Percentiles rank a stretch among this genome's conserved stretches.
Evolutionary conservation across 2,888 invertebrate species (phyloP).

Genomic region (Biston betularia): DNA sequence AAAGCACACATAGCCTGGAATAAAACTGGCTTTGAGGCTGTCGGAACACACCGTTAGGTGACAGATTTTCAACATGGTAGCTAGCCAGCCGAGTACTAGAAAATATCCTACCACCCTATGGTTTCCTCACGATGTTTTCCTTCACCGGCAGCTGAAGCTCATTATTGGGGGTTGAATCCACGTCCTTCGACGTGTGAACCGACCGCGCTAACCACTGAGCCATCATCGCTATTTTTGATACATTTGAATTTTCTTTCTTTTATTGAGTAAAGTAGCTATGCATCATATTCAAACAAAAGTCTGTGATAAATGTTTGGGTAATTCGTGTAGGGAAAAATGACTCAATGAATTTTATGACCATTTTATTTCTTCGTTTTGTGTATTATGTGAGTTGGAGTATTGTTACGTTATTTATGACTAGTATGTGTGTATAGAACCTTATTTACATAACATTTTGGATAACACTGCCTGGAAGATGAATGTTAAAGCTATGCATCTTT

Average conservation of each 20-base stretch:
- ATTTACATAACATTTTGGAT: slow-evolving; percentile 46
- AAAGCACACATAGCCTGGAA: too few relatives aligned
- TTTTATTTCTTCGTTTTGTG: slow-evolving; percentile 44
- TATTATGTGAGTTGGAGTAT: slow-evolving; percentile 41
- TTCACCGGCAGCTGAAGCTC: too few relatives aligned
- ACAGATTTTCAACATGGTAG: too few relatives aligned
- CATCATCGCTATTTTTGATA: background rate
- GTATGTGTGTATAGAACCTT: slow-evolving; percentile 41
- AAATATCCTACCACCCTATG: too few relatives aligned
- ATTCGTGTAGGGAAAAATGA: slow-evolving; percentile 42
- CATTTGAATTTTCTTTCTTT: background rate
- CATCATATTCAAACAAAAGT: slow-evolving; percentile 23
- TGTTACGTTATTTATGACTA: slow-evolving; percentile 44
- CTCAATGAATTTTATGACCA: slow-evolving; percentile 46
- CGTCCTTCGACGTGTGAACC: too few relatives aligned
- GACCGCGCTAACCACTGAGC: too few relatives aligned
- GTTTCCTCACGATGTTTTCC: too few relatives aligned
- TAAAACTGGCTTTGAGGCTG: too few relatives aligned
- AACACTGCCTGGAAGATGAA: slow-evolving; percentile 37
- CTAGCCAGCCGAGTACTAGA: too few relatives aligned
- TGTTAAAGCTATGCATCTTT: slow-evolving; percentile 32
- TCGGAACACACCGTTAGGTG: too few relatives aligned
- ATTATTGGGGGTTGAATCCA: too few relatives aligned
- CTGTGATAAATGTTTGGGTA: slow-evolving; percentile 37
- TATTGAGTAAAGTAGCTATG: slow-evolving; percentile 13